A percentile compares a stretch with the other conserved stretches of the same genome.
phyloP scores from a whole-genome alignment of 2,888 invertebrate genomes.

The Eledona agricola region DNA sequence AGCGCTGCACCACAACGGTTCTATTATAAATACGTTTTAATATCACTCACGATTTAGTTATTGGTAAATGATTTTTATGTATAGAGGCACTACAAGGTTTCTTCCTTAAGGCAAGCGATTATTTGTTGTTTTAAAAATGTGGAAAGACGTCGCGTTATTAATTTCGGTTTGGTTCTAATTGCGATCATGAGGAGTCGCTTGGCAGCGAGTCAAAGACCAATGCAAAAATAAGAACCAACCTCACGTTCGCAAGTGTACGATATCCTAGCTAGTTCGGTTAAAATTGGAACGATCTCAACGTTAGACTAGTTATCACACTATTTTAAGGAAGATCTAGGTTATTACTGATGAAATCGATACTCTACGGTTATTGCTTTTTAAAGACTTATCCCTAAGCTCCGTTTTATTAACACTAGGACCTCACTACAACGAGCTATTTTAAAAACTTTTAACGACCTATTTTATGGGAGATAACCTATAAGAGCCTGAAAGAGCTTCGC shows the following conservation, averaged over 20 bases:
- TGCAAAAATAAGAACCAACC: slow-evolving; percentile 18
- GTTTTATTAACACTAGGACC: slow-evolving; percentile 13
- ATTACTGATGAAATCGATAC: slow-evolving; percentile 22
- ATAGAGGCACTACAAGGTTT: slow-evolving; percentile 52
- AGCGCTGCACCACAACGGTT: slow-evolving; percentile 9
- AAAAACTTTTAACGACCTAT: slow-evolving; percentile 16
- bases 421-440: slow-evolving; percentile 19
- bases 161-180: background rate
- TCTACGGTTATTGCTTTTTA: slow-evolving; percentile 23
- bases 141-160: slow-evolving; percentile 31
- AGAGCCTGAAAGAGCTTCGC: slow-evolving; percentile 6
- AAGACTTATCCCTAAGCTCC: slow-evolving; percentile 7
- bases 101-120: slow-evolving; percentile 45
- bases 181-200: slow-evolving; percentile 5
- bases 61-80: background rate
- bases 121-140: slow-evolving; percentile 36
- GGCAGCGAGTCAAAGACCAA: slow-evolving; percentile 10
- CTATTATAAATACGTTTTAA: slow-evolving; percentile 3
- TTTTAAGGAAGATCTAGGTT: slow-evolving; percentile 44
- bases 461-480: slow-evolving; percentile 10
- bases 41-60: slow-evolving; percentile 1
- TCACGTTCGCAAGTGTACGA: slow-evolving; percentile 5
- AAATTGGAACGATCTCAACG: too few relatives aligned
- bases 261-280: too few relatives aligned
- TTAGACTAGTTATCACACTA: slow-evolving; percentile 45